phyloP scores from a whole-genome alignment of 2,888 invertebrate genomes.

The Amphimallon solstitiale region DNA sequence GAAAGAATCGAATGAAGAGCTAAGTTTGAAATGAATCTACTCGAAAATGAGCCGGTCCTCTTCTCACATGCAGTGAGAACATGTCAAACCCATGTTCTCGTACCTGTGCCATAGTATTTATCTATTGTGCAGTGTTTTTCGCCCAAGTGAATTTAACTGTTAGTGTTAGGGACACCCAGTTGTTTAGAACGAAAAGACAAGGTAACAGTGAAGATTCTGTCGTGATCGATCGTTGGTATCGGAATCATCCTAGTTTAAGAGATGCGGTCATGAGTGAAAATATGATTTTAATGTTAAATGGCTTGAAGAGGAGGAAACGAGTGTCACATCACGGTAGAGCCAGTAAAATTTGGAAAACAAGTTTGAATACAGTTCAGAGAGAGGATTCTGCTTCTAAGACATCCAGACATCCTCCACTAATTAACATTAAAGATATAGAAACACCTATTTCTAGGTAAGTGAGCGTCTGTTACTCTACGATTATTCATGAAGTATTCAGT shows the following conservation, averaged over 20 bases:
- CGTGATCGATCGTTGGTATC: constrained; percentile 1
- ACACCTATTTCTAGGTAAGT: constrained; percentile 18
- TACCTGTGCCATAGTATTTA: constrained; percentile 35
- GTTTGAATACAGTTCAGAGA: neutral
- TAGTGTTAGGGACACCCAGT: constrained; percentile 35
- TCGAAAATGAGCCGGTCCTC: constrained; percentile 28
- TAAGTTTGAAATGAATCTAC: constrained; percentile 34
- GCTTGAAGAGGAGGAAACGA: constrained; percentile 24
- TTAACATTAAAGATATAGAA: constrained; percentile 31
- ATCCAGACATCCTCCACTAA: constrained; percentile 1
- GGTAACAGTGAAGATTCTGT: neutral
- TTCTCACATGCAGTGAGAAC: constrained; percentile 39
- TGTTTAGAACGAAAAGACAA: constrained; percentile 1
- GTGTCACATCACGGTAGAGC: constrained; percentile 28
- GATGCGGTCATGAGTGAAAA: constrained; percentile 25
- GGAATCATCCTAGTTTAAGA: constrained; percentile 26
- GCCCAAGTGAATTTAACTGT: constrained; percentile 17
- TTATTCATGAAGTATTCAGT: too few relatives aligned
- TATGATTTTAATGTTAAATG: constrained; percentile 18
- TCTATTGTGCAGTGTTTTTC: constrained; percentile 37
- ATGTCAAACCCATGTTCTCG: constrained; percentile 39
- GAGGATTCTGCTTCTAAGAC: neutral
- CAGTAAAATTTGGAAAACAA: constrained; percentile 5
- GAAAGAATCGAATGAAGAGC: constrained; percentile 14
- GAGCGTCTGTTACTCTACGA: too few relatives aligned